Percentiles rank a stretch among this genome's conserved stretches.
phyloP scores from a whole-genome alignment of 2,113 vertebrate genomes.

The Carlito syrichta region DNA sequence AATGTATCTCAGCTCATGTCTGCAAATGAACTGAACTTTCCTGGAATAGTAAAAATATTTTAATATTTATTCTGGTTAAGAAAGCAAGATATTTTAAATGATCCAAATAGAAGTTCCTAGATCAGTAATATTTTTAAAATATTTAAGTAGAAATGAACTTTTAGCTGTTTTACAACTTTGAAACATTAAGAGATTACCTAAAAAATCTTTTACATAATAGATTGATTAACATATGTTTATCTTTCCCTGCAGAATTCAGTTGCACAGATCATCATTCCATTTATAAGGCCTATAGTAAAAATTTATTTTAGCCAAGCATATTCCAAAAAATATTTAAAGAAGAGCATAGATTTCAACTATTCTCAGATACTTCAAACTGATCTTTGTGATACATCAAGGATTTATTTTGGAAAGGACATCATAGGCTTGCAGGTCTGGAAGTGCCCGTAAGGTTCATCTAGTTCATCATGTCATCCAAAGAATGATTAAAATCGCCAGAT shows the following conservation, averaged over 20 bases:
- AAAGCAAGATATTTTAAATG: conserved; percentile 40
- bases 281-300: conserved; percentile 10
- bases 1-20: neutral
- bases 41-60: conserved; percentile 36
- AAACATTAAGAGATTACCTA: conserved; percentile 28
- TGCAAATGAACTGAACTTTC: conserved; percentile 16
- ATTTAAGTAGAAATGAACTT: conserved; percentile 23
- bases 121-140: conserved; percentile 23
- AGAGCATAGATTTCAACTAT: conserved; percentile 44
- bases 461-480: conserved; percentile 49
- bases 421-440: neutral
- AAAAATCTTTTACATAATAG: conserved; percentile 20
- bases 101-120: conserved; percentile 27
- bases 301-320: conserved; percentile 44
- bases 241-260: neutral
- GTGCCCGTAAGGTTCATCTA: conserved; percentile 5
- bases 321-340: conserved; percentile 33
- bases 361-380: conserved; percentile 51
- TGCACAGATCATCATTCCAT: neutral
- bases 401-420: conserved; percentile 59
- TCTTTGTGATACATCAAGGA: conserved; percentile 55
- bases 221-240: conserved; percentile 10
- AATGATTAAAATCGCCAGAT: conserved; percentile 59
- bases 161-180: neutral
- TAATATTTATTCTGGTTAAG: conserved; percentile 32